These are phyloP conservation scores for Meda fulgida DNA, from an alignment of 2,797 vertebrate species.

Conservation along the genomic window DNA sequence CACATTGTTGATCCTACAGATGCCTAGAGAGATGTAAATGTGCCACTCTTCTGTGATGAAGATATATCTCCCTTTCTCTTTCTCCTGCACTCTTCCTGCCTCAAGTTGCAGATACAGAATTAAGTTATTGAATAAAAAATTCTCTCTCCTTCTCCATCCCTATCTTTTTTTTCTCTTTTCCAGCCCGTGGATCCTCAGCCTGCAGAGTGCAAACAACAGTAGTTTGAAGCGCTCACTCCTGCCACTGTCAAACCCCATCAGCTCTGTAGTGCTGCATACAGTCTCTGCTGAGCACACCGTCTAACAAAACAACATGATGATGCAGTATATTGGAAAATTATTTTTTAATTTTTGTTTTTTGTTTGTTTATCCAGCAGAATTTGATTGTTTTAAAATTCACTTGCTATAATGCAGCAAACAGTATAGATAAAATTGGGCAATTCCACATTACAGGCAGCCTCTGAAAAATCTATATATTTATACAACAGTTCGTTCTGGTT, in stretches of 20 bases:
- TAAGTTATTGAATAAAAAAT: background rate
- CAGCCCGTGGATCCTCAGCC: constrained; percentile 94
- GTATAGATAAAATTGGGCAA: constrained; percentile 35
- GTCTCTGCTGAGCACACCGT: constrained; percentile 67
- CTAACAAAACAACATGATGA: constrained; percentile 27
- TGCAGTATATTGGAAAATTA: constrained; percentile 26
- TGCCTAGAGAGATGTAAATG: background rate
- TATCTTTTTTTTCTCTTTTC: constrained; percentile 19
- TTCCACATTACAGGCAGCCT: constrained; percentile 17
- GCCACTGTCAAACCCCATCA: constrained; percentile 69
- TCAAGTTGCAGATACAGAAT: background rate
- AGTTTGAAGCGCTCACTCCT: constrained; percentile 73
- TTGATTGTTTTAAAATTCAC: background rate
- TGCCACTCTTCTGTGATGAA: constrained; percentile 29
- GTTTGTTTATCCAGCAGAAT: background rate
- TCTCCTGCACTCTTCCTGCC: background rate
- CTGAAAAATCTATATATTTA: constrained; percentile 23
- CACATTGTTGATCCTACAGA: constrained; percentile 9
- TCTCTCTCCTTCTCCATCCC: constrained; percentile 20
- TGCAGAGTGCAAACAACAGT: constrained; percentile 98
- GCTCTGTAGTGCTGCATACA: constrained; percentile 58
- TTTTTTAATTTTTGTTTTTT: background rate
- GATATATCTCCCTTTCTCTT: constrained; percentile 38
- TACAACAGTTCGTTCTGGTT: no score
- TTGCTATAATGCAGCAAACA: background rate